Base-by-base conservation (phyloP, 2,888 invertebrate genomes). In the Eupithecia exiguata region DNA sequence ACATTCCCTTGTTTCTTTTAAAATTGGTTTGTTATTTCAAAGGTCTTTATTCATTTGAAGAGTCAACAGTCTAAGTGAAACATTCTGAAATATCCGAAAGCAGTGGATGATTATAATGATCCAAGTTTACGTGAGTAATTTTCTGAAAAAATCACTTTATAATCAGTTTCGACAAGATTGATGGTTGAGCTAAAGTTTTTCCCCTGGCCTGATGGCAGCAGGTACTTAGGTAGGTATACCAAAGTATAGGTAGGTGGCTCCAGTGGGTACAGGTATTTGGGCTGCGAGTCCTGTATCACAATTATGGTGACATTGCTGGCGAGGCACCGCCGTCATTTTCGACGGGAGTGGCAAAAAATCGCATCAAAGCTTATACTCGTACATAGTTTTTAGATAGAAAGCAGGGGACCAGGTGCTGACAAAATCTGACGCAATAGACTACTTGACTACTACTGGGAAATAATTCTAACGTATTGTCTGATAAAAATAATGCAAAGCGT, bases 231-330 rank as follows among this genome's bases (percentile, higher is more conserved):
- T 36, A 36, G 18, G 9, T 18, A 16, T 3, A n/a, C n/a, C n/a
- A n/a, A 0, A 35, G 14, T 16, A 43, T 62, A 30, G 14, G 14
- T 35, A 18, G 62, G 63, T 10, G 4, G 14, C n/a, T 36, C 36
- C 36, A 36, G 9, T n/a, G 38, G 63, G 30, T 62, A 21, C 66
- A 66, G 66, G 66, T 66, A 66, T 66, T 38, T 66, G 38, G 66
- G 66, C 40, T 66, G 40, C 66, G 43, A 81, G 81, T 82, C 83
- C 78, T 71, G 75, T 71, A 74, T 70, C 72, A 77, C 86, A 88
- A 88, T 88, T 88, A 88, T 80, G 78, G 80, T 79, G 84, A 86
- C 83, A 86, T 86, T 80, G 85, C 81, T 80, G 68, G 74, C 74
- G 71, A 75, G 75, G 74, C 69, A 74, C 79, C 81, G 78, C 78